These are phyloP conservation scores for Caenorhabditis angaria DNA, from an alignment of 2,888 invertebrate species.

Conservation along the genomic window DNA sequence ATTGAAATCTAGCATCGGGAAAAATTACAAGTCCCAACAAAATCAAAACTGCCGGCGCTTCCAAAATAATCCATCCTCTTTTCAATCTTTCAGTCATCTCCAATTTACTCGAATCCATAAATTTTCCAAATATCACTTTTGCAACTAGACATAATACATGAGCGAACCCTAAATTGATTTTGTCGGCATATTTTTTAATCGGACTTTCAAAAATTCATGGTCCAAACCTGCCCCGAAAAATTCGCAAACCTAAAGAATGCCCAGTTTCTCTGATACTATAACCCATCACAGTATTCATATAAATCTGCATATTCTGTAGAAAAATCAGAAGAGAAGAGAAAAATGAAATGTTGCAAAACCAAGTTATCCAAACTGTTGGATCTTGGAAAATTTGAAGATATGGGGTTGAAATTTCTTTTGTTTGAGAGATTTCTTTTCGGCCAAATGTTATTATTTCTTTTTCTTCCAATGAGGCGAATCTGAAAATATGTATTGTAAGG, in stretches of 20 bases:
- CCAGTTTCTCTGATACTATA: neutral
- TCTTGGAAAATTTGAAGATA: slow-evolving; percentile 32
- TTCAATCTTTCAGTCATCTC: slow-evolving; percentile 37
- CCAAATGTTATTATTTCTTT: slow-evolving; percentile 34
- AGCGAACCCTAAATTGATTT: too few relatives aligned
- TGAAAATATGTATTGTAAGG: slow-evolving; percentile 12
- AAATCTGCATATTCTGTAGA: slow-evolving; percentile 44
- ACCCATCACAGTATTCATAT: slow-evolving; percentile 33
- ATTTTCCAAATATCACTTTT: slow-evolving; percentile 38
- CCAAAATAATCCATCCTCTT: slow-evolving; percentile 22
- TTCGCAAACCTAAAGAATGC: neutral
- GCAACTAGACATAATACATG: slow-evolving; percentile 35
- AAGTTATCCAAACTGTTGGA: slow-evolving; percentile 43
- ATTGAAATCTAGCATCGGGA: slow-evolving; percentile 11
- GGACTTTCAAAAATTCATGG: slow-evolving; percentile 31
- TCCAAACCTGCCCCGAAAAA: slow-evolving; percentile 23
- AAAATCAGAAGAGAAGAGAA: slow-evolving; percentile 45
- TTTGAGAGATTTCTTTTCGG: slow-evolving; percentile 15
- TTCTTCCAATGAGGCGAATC: slow-evolving; percentile 29
- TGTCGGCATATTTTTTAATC: slow-evolving; percentile 26
- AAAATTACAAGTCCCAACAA: slow-evolving; percentile 17
- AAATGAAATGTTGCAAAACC: slow-evolving; percentile 45
- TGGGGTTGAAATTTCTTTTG: slow-evolving; percentile 16
- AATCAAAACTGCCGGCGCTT: slow-evolving; percentile 17
- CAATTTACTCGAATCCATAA: slow-evolving; percentile 33